These are phyloP conservation scores for Silurus lanzhouensis DNA, from an alignment of 2,797 vertebrate species.

Conservation along the genomic window DNA sequence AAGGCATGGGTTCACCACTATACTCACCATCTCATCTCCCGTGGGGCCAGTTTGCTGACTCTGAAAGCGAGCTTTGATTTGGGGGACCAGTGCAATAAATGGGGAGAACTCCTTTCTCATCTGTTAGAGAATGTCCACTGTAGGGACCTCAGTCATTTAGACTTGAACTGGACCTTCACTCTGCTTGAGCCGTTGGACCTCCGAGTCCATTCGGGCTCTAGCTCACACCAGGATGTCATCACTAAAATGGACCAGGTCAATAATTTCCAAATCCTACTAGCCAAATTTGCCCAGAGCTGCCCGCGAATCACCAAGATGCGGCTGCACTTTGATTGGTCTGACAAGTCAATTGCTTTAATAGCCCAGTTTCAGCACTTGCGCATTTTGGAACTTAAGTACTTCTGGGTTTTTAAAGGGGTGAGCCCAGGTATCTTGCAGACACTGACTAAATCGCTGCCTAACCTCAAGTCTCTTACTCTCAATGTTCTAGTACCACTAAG, in stretches of 20 bases:
- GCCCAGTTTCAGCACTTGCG: slow-evolving; percentile 78
- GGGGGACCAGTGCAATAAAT: slow-evolving; percentile 79
- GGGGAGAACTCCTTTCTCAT: slow-evolving; percentile 77
- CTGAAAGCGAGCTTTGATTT: slow-evolving; percentile 83
- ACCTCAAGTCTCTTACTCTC: slow-evolving; percentile 78
- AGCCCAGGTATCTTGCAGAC: slow-evolving; percentile 75
- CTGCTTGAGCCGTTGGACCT: slow-evolving; percentile 79
- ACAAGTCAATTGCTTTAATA: slow-evolving; percentile 76
- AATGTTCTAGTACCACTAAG: slow-evolving; percentile 82
- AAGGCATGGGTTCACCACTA: slow-evolving; percentile 82
- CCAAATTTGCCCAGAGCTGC: slow-evolving; percentile 74
- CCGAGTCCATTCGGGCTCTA: slow-evolving; percentile 71
- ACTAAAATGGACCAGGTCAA: slow-evolving; percentile 81
- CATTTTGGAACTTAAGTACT: slow-evolving; percentile 83
- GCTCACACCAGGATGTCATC: slow-evolving; percentile 80
- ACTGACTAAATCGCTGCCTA: slow-evolving; percentile 77
- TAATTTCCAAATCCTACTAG: slow-evolving; percentile 79
- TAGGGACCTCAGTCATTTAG: slow-evolving; percentile 79
- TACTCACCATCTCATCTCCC: slow-evolving; percentile 80
- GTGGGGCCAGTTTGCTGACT: slow-evolving; percentile 76
- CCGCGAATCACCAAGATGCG: slow-evolving; percentile 78
- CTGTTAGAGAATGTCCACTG: slow-evolving; percentile 82
- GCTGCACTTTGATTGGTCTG: slow-evolving; percentile 83
- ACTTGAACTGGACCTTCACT: slow-evolving; percentile 84
- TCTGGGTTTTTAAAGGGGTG: slow-evolving; percentile 84